phyloP scores from a whole-genome alignment of 2,797 vertebrate genomes.

The Synaphobranchus kaupii region DNA sequence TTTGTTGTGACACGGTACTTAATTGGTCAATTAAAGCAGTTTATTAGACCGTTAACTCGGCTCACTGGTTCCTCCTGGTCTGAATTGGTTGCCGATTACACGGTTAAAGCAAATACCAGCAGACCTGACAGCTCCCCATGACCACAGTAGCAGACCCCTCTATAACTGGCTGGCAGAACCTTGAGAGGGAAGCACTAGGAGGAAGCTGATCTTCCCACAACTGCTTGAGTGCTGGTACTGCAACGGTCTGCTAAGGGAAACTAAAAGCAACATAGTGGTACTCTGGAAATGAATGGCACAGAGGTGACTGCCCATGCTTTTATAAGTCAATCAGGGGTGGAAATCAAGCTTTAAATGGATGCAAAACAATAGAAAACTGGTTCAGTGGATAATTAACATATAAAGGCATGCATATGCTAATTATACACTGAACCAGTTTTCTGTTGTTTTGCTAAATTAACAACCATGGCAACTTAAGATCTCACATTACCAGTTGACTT shows the following conservation, averaged over 20 bases:
- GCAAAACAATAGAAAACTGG: too few species aligned
- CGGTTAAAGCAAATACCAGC: too few species aligned
- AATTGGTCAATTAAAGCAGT: background rate
- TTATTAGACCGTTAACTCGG: background rate
- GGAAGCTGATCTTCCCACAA: background rate
- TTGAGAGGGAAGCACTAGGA: background rate
- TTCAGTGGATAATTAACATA: too few species aligned
- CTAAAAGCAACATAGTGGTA: too few species aligned
- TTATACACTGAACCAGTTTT: background rate
- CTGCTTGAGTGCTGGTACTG: background rate
- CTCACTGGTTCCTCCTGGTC: too few species aligned
- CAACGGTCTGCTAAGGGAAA: background rate
- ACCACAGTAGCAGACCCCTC: too few species aligned
- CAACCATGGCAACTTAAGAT: background rate
- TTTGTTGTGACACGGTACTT: background rate
- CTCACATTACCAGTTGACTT: background rate
- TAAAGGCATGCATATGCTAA: background rate
- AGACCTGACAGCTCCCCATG: too few species aligned
- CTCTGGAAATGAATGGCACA: too few species aligned
- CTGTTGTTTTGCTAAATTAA: background rate
- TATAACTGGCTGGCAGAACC: background rate
- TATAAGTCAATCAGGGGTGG: background rate
- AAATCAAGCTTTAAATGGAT: background rate
- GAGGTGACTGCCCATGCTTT: too few species aligned
- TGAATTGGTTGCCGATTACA: too few species aligned